Base-by-base conservation (phyloP, 2,113 vertebrate species). In the Uria aalge region DNA sequence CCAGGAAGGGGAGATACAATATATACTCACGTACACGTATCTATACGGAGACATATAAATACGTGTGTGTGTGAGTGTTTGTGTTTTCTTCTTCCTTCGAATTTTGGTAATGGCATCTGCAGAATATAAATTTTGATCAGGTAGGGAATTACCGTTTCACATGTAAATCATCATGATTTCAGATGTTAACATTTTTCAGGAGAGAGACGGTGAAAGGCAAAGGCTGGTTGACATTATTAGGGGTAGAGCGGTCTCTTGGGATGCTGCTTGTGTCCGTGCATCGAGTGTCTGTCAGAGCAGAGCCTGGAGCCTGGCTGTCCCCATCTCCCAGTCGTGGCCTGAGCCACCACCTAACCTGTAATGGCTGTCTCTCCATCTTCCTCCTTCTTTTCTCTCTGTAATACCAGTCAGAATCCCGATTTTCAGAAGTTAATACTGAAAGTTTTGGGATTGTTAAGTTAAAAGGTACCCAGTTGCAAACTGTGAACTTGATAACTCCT, bases 291-390 rank as follows among this genome's bases (percentile, higher is more conserved):
- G 48, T 38, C 84, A 36, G 38, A 45, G 20, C 72, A 48, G n/a
- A 88, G n/a, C 60, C 68, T 41, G 40, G 71, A 43, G 23, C 48
- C 43, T 80, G 81, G 53, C 48, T 32, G 47, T 72, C 32, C 50
- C 62, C 7, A 1, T 23, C 30, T 60, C 40, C 36, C 36, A 21
- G 6, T 5, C 4, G 0, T 15, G 30, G 17, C 59, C 53, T 30
- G 32, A 78, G 43, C 56, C 43, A 14, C 32, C 74, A 34, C 32
- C 43, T 79, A 32, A 24, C 29, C 15, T 26, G 3, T 27, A 30
- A 24, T 11, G 15, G 3, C 2, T 24, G 18, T 26, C 41, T 59
- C 18, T 27, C 23, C 17, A 12, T 27, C 23, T 56, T 52, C 29
- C 19, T 74, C 36, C 34, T 79, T 23, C 29, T 63, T 19, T 38